Evolutionary conservation across 1,140 invertebrate genomes (phyloP).

Genomic region (Harlomillsia oculata): DNA sequence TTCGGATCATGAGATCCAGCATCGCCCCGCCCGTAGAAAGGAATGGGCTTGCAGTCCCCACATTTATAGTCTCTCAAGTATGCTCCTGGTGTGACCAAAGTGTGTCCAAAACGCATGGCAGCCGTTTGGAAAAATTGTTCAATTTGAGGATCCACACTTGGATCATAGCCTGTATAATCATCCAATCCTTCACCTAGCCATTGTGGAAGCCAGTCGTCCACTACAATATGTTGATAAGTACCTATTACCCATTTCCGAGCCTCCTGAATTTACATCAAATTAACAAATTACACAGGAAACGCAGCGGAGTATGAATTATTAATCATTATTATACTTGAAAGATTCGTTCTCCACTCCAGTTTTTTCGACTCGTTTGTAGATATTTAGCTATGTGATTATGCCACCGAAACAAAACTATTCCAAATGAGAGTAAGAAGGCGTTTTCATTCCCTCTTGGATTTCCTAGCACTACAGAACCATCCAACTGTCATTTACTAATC

Average conservation of each 20-base stretch:
- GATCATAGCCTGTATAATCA: slow-evolving; percentile 46
- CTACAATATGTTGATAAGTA: slow-evolving; percentile 46
- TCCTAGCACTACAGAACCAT: slow-evolving; percentile 46
- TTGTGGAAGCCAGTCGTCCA: slow-evolving; percentile 48
- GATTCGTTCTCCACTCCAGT: slow-evolving; percentile 46
- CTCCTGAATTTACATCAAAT: too few species aligned
- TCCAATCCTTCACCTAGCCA: slow-evolving; percentile 39
- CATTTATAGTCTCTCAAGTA: slow-evolving; percentile 37
- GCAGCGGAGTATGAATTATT: too few species aligned
- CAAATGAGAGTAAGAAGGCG: slow-evolving; percentile 47
- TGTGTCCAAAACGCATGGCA: slow-evolving; percentile 53
- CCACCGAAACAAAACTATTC: slow-evolving; percentile 53
- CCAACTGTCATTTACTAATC: not conserved
- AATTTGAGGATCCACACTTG: slow-evolving; percentile 54
- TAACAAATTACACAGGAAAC: too few species aligned
- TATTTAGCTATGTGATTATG: slow-evolving; percentile 49
- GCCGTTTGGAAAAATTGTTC: slow-evolving; percentile 59
- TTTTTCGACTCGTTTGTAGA: slow-evolving; percentile 39
- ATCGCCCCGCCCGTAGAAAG: slow-evolving; percentile 20
- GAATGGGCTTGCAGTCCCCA: slow-evolving; percentile 14
- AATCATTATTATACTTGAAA: slow-evolving; percentile 41
- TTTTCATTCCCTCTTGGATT: slow-evolving; percentile 54
- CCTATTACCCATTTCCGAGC: slow-evolving; percentile 52
- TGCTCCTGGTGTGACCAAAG: slow-evolving; percentile 48
- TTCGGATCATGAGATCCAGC: not conserved